A percentile compares a stretch with the other conserved stretches of the same genome.
Conservation (phyloP, 2,888 invertebrate genomes). For the Nemapogon koenigi region DNA sequence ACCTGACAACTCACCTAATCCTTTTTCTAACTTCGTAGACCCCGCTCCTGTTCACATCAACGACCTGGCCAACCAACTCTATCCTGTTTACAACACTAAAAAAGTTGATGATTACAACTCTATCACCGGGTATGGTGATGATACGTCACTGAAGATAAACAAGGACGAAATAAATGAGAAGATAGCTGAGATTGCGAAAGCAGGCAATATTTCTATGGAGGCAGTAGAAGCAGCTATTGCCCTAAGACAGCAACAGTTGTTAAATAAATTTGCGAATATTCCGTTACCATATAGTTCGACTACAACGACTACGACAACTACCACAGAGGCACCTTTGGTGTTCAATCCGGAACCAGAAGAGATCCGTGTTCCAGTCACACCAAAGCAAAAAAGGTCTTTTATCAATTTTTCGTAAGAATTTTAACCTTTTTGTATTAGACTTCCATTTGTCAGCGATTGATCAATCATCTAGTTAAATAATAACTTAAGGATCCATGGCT, state of each 20-base stretch:
- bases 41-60: conserved; percentile 52
- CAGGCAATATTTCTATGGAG: conserved; percentile 80
- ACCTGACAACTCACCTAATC: conserved; percentile 24
- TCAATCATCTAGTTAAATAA: no score
- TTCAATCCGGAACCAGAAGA: conserved; percentile 45
- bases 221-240: conserved; percentile 79
- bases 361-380: conserved; percentile 10
- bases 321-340: conserved; percentile 30
- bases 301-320: conserved; percentile 49
- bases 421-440: no score
- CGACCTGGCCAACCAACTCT: conserved; percentile 33
- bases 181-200: conserved; percentile 65
- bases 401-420: no score
- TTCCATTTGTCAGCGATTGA: no score
- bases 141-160: conserved; percentile 41
- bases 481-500: no score
- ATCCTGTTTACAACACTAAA: conserved; percentile 44
- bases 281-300: conserved; percentile 53
- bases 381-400: conserved; percentile 33
- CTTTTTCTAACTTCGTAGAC: conserved; percentile 55
- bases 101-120: conserved; percentile 55
- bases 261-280: conserved; percentile 63
- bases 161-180: conserved; percentile 54
- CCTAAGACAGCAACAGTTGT: conserved; percentile 72
- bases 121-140: conserved; percentile 54